Base-by-base conservation (phyloP, 2,888 invertebrate species). In the Philopedon plagiatum region DNA sequence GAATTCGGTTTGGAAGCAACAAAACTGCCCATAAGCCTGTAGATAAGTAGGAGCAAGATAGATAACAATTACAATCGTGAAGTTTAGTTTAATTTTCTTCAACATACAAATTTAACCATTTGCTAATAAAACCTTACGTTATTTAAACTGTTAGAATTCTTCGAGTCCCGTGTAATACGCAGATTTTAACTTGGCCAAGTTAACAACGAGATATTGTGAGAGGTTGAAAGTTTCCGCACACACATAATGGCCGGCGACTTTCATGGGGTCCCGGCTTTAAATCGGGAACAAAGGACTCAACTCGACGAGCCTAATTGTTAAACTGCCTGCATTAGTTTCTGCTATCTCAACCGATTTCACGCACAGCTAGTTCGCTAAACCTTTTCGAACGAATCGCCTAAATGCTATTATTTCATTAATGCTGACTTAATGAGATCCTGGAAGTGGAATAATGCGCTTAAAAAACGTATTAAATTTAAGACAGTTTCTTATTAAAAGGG, bases 281-380 rank as follows among this genome's bases (percentile, higher is more conserved):
- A 57, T 46, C 34, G 65, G 65, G 71, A 60, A 71, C 71, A 71
- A 71, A 71, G 65, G 65, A 58, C 72, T 71, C 71, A 58, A 34
- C 56, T 44, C 67, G 63, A 74, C 62, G 67, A 71, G 78, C 78
- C 78, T 79, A 80, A 79, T 80, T 80, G 79, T 78, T 78, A 78
- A 80, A 77, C 78, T 78, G 79, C 78, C 78, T 77, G 77, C 78
- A 73, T 80, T 79, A 77, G 78, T 79, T 77, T 77, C 77, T 77
- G 78, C 78, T 79, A 78, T 80, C 80, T 78, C 79, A 73, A 76
- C 79, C 78, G 78, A 80, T 80, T 80, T 80, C 72, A 75, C 77
- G 78, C 79, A 66, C 74, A 69, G 77, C 77, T 75, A 73, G 74
- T 62, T 72, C 69, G 72, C 77, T 75, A 78, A 76, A 73, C 69